These are phyloP conservation scores for Pterois miles DNA, from an alignment of 2,797 vertebrate species.

Conservation along the genomic window DNA sequence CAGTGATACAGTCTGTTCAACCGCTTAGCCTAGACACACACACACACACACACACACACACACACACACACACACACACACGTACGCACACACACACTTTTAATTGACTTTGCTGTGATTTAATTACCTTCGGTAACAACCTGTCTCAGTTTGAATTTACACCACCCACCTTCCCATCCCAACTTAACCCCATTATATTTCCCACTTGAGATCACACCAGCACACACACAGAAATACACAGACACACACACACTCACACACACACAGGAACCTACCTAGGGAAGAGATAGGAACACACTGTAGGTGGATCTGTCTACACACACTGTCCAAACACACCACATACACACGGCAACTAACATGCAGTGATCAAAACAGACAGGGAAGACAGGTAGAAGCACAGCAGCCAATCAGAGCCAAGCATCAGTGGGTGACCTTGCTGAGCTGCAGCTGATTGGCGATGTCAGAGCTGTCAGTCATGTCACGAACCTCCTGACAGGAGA, in stretches of 20 bases:
- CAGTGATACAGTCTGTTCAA: conserved; percentile 10
- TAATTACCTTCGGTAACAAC: conserved; percentile 92
- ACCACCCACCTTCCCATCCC: conserved; percentile 78
- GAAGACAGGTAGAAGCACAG: conserved; percentile 85
- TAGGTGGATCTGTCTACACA: background rate
- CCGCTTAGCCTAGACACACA: conserved; percentile 11
- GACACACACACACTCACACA: background rate
- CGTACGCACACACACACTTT: conserved; percentile 60
- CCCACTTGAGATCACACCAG: conserved; percentile 11
- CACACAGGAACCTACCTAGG: background rate
- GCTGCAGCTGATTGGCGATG: conserved; percentile 89
- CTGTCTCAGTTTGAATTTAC: conserved; percentile 91
- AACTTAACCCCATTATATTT: conserved; percentile 55
- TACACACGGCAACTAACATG: conserved; percentile 53
- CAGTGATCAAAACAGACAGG: conserved; percentile 89
- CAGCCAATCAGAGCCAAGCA: conserved; percentile 86
- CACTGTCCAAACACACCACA: background rate
- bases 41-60: background rate
- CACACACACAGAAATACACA: background rate
- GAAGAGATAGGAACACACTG: background rate
- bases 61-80: conserved; percentile 11
- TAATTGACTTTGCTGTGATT: conserved; percentile 93
- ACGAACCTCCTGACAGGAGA: conserved; percentile 77
- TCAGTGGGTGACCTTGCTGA: conserved; percentile 88
- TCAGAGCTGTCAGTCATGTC: conserved; percentile 86